These are phyloP conservation scores for Proales similis DNA, from an alignment of 1,140 invertebrate genomes.

Conservation along the genomic window DNA sequence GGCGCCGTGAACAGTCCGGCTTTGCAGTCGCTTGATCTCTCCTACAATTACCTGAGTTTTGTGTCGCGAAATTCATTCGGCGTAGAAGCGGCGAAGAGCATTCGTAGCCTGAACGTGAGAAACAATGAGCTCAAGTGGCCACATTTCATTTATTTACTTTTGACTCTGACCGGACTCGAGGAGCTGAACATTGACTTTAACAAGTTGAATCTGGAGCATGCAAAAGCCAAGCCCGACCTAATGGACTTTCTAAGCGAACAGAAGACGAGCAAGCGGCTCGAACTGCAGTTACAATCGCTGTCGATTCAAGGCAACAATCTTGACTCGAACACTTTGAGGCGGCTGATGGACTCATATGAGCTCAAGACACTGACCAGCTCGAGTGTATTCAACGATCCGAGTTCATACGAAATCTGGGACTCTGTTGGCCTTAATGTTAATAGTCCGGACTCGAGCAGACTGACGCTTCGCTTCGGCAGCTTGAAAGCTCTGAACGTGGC, in stretches of 20 bases:
- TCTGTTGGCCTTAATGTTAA: too few relatives aligned
- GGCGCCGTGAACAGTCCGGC: neutral
- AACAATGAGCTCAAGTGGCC: conserved; percentile 36
- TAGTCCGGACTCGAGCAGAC: too few relatives aligned
- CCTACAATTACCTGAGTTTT: conserved; percentile 12
- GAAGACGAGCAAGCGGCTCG: neutral
- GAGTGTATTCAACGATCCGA: too few relatives aligned
- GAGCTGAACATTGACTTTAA: conserved; percentile 38
- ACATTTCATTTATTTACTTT: too few relatives aligned
- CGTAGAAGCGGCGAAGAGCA: neutral
- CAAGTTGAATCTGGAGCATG: conserved; percentile 1
- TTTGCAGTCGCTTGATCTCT: conserved; percentile 8
- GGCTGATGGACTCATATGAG: too few relatives aligned
- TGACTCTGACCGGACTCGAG: neutral
- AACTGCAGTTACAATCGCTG: neutral
- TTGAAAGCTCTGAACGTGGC: conserved; percentile 16
- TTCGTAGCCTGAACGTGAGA: conserved; percentile 6
- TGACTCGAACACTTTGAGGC: too few relatives aligned
- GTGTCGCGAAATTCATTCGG: neutral
- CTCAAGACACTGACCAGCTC: too few relatives aligned
- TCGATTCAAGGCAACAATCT: conserved; percentile 25
- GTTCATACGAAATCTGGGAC: neutral
- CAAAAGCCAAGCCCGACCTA: too few relatives aligned
- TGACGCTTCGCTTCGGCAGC: neutral
- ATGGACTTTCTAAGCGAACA: too few relatives aligned